Percentiles rank a stretch among this genome's conserved stretches.
Conservation (phyloP, 2,888 invertebrate genomes). For the Pantelozetes paolii region DNA sequence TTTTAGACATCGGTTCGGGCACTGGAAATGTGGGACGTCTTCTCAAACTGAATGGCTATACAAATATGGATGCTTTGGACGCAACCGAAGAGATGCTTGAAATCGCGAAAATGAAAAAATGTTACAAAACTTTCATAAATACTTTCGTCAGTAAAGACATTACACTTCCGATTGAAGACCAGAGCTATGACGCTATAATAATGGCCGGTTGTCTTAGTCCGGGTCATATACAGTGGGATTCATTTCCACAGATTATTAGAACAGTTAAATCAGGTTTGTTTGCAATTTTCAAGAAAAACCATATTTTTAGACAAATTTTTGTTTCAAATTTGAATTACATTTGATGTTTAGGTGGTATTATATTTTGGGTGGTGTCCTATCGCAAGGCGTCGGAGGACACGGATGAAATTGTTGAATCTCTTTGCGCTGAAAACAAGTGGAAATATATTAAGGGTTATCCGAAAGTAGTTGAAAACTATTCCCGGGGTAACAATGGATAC, state of each 20-base stretch:
- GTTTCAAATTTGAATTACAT: not conserved
- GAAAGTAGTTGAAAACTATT: conserved; percentile 13
- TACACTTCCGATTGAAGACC: conserved; percentile 33
- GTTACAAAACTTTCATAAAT: conserved; percentile 18
- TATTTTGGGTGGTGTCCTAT: conserved; percentile 37
- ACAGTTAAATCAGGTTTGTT: not conserved
- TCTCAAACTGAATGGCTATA: conserved; percentile 20
- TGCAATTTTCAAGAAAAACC: not conserved
- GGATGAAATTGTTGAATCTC: conserved; percentile 25
- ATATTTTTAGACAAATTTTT: not conserved
- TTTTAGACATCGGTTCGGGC: conserved; percentile 41
- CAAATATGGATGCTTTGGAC: conserved; percentile 40
- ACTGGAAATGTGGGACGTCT: conserved; percentile 32
- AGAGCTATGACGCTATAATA: conserved; percentile 32
- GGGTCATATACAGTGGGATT: conserved; percentile 2
- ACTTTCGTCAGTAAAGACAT: conserved; percentile 1
- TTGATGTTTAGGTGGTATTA: conserved; percentile 28
- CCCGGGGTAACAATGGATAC: not conserved
- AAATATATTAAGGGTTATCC: conserved; percentile 32
- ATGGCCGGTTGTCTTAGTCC: conserved; percentile 38
- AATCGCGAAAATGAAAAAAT: conserved; percentile 30
- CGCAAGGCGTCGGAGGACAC: conserved; percentile 27
- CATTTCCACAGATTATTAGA: conserved; percentile 9
- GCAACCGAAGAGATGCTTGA: conserved; percentile 37
- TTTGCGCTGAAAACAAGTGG: conserved; percentile 37